Conservation (phyloP, 1,140 invertebrate genomes). For the Pararge aegeria region DNA sequence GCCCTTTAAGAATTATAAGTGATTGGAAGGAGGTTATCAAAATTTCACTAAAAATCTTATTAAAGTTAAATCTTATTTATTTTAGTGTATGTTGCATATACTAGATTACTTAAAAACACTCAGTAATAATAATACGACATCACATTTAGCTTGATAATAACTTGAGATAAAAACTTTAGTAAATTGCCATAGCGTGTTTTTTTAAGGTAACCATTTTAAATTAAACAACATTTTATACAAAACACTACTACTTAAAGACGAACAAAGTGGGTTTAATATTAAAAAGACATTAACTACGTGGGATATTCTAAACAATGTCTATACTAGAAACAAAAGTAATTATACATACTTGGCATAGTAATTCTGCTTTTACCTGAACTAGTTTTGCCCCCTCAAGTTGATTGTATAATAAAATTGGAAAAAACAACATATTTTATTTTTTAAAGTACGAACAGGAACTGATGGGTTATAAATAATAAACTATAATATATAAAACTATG, state of each 20-base stretch:
- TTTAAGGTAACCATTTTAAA: neutral
- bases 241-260: neutral
- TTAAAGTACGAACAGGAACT: too few relatives aligned
- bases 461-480: too few relatives aligned
- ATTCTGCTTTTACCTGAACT: constrained; percentile 21
- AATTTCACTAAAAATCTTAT: too few relatives aligned
- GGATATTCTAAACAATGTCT: neutral
- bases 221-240: too few relatives aligned
- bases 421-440: too few relatives aligned
- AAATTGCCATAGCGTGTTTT: neutral
- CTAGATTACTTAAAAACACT: neutral
- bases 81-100: too few relatives aligned
- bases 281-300: constrained; percentile 1
- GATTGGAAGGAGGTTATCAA: too few relatives aligned
- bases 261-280: neutral
- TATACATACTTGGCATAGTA: constrained; percentile 21
- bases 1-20: too few relatives aligned
- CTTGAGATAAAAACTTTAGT: neutral
- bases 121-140: neutral
- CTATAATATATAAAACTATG: neutral
- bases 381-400: constrained; percentile 18
- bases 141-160: neutral
- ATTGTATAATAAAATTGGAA: constrained; percentile 19
- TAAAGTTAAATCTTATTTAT: too few relatives aligned
- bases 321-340: neutral